Base-by-base conservation (phyloP, 2,113 vertebrate species). In the Cryptomyrus ogoouensis region DNA sequence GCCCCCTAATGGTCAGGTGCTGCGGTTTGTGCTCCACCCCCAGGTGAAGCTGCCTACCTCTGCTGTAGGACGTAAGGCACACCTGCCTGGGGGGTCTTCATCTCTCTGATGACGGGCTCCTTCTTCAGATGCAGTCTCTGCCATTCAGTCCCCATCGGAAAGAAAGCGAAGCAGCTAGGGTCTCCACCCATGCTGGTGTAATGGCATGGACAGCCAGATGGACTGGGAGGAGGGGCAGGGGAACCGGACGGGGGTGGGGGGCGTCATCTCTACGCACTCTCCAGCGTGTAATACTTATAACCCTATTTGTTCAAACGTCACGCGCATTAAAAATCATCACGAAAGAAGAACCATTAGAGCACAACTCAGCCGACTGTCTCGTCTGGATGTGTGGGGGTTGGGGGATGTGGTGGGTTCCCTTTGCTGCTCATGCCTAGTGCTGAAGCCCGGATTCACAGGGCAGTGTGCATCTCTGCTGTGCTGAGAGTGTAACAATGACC, bases 251-350 rank as follows among this genome's bases (percentile, higher is more conserved):
- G 17, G 46, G 42, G 5, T n/a, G 6, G 46, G 31, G 42, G 9
- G 87, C 21, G 44, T 31, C 4, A n/a, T 66, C 5, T 17, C 42
- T n/a, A 7, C 42, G 58, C 58, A 50, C 88, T 42, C 56, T 80
- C 46, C 44, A 89, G 70, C 31, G 31, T 89, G 88, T 83, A 83
- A 80, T 77, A 83, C 44, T 89, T 53, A 89, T 52, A 53, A 74
- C 74, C 74, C 88, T 27, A 52, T 77, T 89, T 83, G 88, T 89
- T 89, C 74, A 35, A 24, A 52, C 31, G 46, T 89, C 47, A 42
- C 19, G 5, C 21, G 19, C 19, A 53, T 50, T 80, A 80, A 31
- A 74, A 39, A 80, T 56, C 47, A 50, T 83, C 88, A 42, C 10
- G 70, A 42, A n/a, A 70, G 31, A 83, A 89, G 83, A 39, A 31